Evolutionary conservation across 2,797 vertebrate genomes (phyloP).

Genomic region (Cynodonichthys magdalenae): DNA sequence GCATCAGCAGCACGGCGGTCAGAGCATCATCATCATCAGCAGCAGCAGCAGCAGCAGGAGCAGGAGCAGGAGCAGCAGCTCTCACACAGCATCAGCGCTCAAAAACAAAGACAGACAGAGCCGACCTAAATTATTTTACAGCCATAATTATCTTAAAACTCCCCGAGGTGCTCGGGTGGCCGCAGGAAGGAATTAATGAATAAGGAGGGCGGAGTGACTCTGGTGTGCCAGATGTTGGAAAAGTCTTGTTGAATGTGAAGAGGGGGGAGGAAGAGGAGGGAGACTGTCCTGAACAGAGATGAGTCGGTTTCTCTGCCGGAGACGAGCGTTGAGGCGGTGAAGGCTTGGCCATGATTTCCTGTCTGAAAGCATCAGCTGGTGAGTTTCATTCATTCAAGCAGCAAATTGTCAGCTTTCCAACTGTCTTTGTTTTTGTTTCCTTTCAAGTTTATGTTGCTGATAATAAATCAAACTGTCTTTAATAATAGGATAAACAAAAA

Average conservation of each 20-base stretch:
- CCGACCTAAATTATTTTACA: conserved; percentile 77
- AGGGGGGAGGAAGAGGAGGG: conserved; percentile 27
- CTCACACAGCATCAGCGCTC: conserved; percentile 33
- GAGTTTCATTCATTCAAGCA: conserved; percentile 52
- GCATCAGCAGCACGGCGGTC: conserved; percentile 36
- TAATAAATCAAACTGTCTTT: too few relatives aligned
- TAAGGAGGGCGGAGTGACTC: conserved; percentile 66
- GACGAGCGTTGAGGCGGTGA: conserved; percentile 24
- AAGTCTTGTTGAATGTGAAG: conserved; percentile 49
- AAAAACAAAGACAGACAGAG: conserved; percentile 25
- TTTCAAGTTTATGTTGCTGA: too few relatives aligned
- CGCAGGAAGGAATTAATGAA: conserved; percentile 60
- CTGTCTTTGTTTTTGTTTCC: too few relatives aligned
- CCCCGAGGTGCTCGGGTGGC: conserved; percentile 63
- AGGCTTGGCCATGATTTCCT: conserved; percentile 35
- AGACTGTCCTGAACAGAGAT: conserved; percentile 48
- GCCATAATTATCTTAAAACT: conserved; percentile 71
- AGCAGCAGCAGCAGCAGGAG: conserved; percentile 39
- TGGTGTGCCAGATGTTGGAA: conserved; percentile 64
- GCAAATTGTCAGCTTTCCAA: neutral
- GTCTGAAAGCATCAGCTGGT: conserved; percentile 59
- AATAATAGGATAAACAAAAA: too few relatives aligned
- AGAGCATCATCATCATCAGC: conserved; percentile 20
- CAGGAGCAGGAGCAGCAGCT: conserved; percentile 27
- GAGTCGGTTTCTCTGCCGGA: conserved; percentile 22